Base-by-base conservation (phyloP, 2,888 invertebrate genomes). In the Phyllotreta cruciferae region DNA sequence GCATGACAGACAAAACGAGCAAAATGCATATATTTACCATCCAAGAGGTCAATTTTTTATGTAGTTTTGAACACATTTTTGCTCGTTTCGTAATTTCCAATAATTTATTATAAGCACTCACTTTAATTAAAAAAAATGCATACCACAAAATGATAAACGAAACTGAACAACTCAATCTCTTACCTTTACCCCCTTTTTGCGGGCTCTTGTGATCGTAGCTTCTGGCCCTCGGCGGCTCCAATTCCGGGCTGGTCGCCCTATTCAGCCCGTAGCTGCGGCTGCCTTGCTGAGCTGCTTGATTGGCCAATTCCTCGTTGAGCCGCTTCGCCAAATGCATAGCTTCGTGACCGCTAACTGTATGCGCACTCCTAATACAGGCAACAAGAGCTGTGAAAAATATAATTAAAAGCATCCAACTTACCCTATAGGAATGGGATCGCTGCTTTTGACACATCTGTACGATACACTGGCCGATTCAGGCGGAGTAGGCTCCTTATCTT, bases 341-440 rank as follows among this genome's bases (percentile, higher is more conserved):
- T 81, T 92, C 92, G 77, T 92, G 91, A 0, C 92, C 92, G 71
- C 90, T 88, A 55, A 92, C 92, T 8, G 92, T 92, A 80, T 90
- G 90, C 75, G 89, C 85, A 68, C 85, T 82, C 69, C 85, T 87
- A 49, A 35, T n/a, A n/a, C n/a, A n/a, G n/a, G n/a, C n/a, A n/a
- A n/a, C n/a, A n/a, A n/a, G n/a, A n/a, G 24, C 24, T 24, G n/a
- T 24, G 24, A 24, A 24, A 24, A 24, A 24, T 24, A n/a, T 24
- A 24, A 24, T 24, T 24, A 24, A 37, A 55, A n/a, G 38, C 47
- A 38, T 14, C n/a, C 10, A n/a, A 66, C 83, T 82, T 78, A 88
- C 89, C 87, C 87, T 67, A 92, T 92, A 1, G 91, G 90, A 75
- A 92, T 92, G 0, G 92, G 91, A 76, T 90, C 89, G 0, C 91